These are phyloP conservation scores for Cepaea nemoralis DNA, from an alignment of 1,140 invertebrate genomes.

Conservation along the genomic window DNA sequence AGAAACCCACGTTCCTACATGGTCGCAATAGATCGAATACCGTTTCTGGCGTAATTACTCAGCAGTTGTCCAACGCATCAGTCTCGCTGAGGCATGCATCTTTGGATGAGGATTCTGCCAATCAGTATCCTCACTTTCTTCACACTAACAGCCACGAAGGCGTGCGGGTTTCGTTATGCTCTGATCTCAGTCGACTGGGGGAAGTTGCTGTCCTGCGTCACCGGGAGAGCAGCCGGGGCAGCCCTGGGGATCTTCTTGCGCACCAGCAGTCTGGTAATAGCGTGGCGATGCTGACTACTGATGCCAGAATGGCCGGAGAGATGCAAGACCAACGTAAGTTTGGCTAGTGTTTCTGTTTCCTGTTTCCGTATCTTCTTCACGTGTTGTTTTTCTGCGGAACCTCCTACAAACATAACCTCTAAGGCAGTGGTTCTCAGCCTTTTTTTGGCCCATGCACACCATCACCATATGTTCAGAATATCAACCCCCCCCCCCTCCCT, in stretches of 20 bases:
- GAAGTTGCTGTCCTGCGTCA: not conserved
- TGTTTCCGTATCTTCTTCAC: too few relatives aligned
- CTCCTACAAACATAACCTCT: too few relatives aligned
- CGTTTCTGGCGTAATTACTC: not conserved
- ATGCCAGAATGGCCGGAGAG: not conserved
- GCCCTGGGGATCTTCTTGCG: not conserved
- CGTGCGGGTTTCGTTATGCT: not conserved
- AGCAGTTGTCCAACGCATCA: not conserved
- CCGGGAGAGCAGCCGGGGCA: not conserved
- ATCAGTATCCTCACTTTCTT: not conserved
- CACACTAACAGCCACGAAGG: not conserved
- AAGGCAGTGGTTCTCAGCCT: too few relatives aligned
- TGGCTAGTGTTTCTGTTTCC: not conserved
- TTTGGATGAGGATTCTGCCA: not conserved
- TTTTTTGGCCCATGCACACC: too few relatives aligned
- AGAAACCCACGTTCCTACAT: not conserved
- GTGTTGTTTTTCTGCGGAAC: too few relatives aligned
- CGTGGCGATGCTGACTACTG: not conserved
- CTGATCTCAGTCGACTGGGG: not conserved
- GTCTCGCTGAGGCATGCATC: not conserved
- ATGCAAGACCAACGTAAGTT: not conserved
- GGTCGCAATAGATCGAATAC: not conserved
- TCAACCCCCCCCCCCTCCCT: too few relatives aligned
- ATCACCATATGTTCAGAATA: too few relatives aligned
- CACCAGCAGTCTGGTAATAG: not conserved